Evolutionary conservation across 2,888 invertebrate genomes (phyloP), one percentile per base, ranked within the genome.

Genomic region (Rhingia rostrata): DNA sequence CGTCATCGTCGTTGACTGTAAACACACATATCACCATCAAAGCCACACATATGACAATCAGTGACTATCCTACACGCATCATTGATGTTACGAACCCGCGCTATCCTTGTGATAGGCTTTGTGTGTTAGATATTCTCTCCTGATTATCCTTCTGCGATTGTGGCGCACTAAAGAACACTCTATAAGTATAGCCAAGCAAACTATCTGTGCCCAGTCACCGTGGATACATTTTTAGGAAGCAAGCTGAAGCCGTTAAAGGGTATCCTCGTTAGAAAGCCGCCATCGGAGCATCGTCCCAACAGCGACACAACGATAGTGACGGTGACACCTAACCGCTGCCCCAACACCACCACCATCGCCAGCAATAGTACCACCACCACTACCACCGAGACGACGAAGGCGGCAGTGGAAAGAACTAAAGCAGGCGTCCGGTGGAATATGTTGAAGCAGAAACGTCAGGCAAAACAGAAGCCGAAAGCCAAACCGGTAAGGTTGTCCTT

Each of bases 401-500:
- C 70, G 58, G 77, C 74, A 58, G 87, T 87, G 87, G 87, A 86
- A 86, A 86, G 87, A 86, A 86, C 85, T 81, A 87, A 86, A 86
- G 82, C 86, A 88, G 88, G 86, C 87, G 87, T 87, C 87, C 86
- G 87, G 88, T 88, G 90, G 90, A 90, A 89, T 89, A 90, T 90
- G 90, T 90, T 90, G 90, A 90, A 90, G 88, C 90, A 88, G 88
- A 90, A 90, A 89, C 91, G 90, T 86, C 90, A 90, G 88, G 88
- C 90, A 73, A 90, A 90, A 79, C 90, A 90, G 88, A 90, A 90
- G 88, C 91, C 90, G 87, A 90, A 90, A 90, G 91, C 90, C 86
- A 90, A 90, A 89, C 90, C 90, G 90, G 90, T 90, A 90, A 90
- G 90, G 86, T 81, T 22, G 81, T 37, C 72, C 49, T 47, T 9